Conservation (phyloP, 2,113 vertebrate species). For the Chascanopsetta lugubris region DNA sequence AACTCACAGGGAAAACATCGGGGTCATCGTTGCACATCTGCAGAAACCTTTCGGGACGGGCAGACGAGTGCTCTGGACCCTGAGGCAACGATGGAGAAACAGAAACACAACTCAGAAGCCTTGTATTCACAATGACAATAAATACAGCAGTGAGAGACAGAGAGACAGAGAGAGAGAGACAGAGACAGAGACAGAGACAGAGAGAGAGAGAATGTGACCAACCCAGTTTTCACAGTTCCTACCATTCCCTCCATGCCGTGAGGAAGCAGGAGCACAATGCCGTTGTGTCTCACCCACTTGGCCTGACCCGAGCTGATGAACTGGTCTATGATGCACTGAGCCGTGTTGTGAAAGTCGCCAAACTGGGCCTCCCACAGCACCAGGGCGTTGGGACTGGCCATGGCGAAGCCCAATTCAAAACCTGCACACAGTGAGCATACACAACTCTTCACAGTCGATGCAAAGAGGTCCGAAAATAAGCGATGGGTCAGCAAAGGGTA, state of each 20-base stretch:
- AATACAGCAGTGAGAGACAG: too few species aligned
- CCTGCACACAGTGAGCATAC: conserved; percentile 51
- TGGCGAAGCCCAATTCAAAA: conserved; percentile 87
- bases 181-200: background rate
- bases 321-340: conserved; percentile 91
- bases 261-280: conserved; percentile 87
- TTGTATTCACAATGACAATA: background rate
- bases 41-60: conserved; percentile 93
- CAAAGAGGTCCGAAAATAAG: too few species aligned
- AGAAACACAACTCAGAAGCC: background rate
- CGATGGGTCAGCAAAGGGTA: too few species aligned
- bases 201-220: background rate
- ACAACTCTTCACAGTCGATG: too few species aligned
- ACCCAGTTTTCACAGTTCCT: conserved; percentile 14
- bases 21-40: conserved; percentile 99
- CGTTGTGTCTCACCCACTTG: conserved; percentile 90
- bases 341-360: conserved; percentile 91
- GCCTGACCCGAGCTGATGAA: conserved; percentile 89
- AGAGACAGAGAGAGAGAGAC: background rate
- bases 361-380: conserved; percentile 90
- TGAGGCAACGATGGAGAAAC: conserved; percentile 48
- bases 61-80: conserved; percentile 97
- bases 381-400: conserved; percentile 90
- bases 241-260: conserved; percentile 85
- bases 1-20: conserved; percentile 92